A percentile compares a stretch with the other conserved stretches of the same genome.
phyloP scores from a whole-genome alignment of 2,797 vertebrate species.

The Leptodactylus fallax region DNA sequence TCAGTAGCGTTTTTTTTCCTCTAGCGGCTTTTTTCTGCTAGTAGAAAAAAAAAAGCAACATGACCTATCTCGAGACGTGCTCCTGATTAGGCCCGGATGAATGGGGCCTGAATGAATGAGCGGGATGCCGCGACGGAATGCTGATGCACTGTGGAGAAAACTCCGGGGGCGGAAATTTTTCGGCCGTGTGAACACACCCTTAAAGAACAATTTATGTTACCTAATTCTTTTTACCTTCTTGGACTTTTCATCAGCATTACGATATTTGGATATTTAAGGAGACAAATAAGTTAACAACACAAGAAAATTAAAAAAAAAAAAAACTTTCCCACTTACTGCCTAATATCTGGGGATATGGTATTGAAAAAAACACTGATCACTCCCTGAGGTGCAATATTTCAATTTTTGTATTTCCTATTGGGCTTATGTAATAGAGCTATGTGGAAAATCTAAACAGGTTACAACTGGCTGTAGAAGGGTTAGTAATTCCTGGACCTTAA shows the following conservation, averaged over 20 bases:
- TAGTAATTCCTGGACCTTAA: neutral
- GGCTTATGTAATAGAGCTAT: conserved; percentile 19
- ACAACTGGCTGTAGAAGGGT: conserved; percentile 5
- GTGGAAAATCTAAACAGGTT: conserved; percentile 34
- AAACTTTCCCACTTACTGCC: neutral
- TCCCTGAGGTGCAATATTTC: conserved; percentile 24
- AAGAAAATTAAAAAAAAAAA: neutral
- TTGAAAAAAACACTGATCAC: neutral
- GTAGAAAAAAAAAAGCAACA: no score
- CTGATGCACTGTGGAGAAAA: no score
- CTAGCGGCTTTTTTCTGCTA: no score
- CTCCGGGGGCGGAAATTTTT: no score
- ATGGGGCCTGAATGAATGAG: no score
- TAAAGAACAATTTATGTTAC: no score
- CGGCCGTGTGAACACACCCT: no score
- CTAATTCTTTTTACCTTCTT: neutral
- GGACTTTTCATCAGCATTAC: neutral
- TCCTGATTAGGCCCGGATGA: no score
- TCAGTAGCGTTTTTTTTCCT: no score
- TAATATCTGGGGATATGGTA: neutral
- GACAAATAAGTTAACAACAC: neutral
- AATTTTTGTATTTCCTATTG: neutral
- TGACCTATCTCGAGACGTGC: no score
- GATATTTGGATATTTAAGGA: neutral
- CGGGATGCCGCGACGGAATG: no score